Base-by-base conservation (phyloP, 35 echinoderm and acorn worm species). In the Acanthaster planci region DNA sequence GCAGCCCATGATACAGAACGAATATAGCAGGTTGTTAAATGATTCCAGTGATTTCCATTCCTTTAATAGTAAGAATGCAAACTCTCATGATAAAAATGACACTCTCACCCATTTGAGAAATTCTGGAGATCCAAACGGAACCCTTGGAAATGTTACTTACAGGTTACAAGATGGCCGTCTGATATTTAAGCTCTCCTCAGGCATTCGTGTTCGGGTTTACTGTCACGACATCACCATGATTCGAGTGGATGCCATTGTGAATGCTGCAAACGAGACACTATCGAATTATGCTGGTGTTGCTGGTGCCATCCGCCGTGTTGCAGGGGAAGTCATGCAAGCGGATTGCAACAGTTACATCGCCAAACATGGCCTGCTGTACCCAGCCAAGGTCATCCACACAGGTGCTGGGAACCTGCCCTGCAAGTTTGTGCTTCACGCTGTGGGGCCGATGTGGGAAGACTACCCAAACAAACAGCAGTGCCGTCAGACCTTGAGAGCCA, bases 401-500 rank as follows among this genome's bases (percentile, higher is more conserved):
- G 72, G 60, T 38, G 79, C 79, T 10, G 87, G 87, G 34, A 76
- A 51, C 27, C 23, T 90, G 52, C 87, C 87, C 1, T 77, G 79
- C 56, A 77, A 34, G 39, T 90, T 83, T 42, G 67, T 90, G 12
- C 64, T 90, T 9, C 87, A 90, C 83, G 87, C 87, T 38, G 87
- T 90, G 9, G 87, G 87, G 52, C 87, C 87, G 76, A 22, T 42
- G 21, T 90, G 87, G 87, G 60, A 40, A 34, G 87, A 90, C 2
- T 90, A 90, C 50, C 76, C 68, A 55, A 83, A 84, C 19, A 77
- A 90, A 35, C 52, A 19, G 15, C 79, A 90, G 14, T 83, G 79
- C 40, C 35, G 52, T 39, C 44, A 83, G 19, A 83, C 87, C 21
- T 38, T 90, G 64, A 90, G 56, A 50, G 39, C 40, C 50, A 90